Evolutionary conservation across 2,888 invertebrate genomes (phyloP).

Genomic region (Lepidocyrtoides sp.): DNA sequence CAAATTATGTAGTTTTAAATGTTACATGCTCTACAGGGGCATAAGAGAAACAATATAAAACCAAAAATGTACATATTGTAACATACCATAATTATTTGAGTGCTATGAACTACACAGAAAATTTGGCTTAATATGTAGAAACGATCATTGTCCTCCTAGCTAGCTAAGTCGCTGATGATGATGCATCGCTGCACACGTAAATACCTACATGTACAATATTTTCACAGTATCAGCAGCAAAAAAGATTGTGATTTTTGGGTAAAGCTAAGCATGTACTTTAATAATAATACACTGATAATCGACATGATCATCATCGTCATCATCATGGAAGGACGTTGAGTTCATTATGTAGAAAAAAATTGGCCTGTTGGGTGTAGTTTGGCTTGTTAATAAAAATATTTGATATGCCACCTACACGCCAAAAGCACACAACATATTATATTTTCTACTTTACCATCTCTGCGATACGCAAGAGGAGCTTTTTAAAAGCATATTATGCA

Average conservation of each 20-base stretch:
- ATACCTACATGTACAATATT: too few relatives aligned
- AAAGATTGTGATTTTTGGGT: too few relatives aligned
- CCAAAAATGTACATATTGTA: too few relatives aligned
- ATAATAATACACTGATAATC: slow-evolving; percentile 8
- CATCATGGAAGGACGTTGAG: slow-evolving; percentile 27
- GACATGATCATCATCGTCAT: neutral
- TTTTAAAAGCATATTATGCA: neutral
- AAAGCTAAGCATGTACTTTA: neutral
- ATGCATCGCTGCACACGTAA: too few relatives aligned
- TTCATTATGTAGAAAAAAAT: slow-evolving; percentile 36
- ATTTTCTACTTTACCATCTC: too few relatives aligned
- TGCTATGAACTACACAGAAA: neutral
- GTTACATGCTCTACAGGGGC: neutral
- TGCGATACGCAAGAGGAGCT: neutral
- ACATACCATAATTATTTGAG: too few relatives aligned
- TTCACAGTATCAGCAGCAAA: too few relatives aligned
- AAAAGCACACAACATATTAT: too few relatives aligned
- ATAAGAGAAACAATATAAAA: too few relatives aligned
- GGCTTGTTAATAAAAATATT: slow-evolving; percentile 9
- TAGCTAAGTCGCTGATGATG: too few relatives aligned
- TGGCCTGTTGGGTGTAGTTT: slow-evolving; percentile 1
- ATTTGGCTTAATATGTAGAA: neutral
- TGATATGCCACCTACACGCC: slow-evolving; percentile 44
- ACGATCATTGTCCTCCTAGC: neutral
- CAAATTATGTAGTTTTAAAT: neutral